phyloP scores from a whole-genome alignment of 2,888 invertebrate species.

The Tipula unca region DNA sequence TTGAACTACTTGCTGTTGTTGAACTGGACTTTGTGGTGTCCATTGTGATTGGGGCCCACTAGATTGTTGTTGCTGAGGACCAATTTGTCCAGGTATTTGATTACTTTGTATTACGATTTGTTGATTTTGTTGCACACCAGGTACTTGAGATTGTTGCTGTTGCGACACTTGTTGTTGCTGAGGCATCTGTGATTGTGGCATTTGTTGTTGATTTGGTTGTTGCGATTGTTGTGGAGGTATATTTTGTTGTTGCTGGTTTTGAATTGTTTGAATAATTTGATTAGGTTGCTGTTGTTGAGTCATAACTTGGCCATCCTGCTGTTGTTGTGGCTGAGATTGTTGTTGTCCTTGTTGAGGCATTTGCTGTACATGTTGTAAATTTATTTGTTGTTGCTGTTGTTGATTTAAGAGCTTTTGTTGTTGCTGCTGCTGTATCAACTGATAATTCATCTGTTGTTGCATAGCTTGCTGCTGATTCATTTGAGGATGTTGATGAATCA shows the following conservation, averaged over 20 bases:
- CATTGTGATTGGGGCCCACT: constrained; percentile 28
- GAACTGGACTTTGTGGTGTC: constrained; percentile 26
- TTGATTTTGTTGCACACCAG: constrained; percentile 28
- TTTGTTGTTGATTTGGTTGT: constrained; percentile 30
- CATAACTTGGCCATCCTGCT: constrained; percentile 28
- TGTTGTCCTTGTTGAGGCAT: constrained; percentile 35
- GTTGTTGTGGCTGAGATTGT: constrained; percentile 29
- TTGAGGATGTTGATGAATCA: constrained; percentile 30
- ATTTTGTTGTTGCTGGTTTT: constrained; percentile 22
- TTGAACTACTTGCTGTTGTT: constrained; percentile 42
- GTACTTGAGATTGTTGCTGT: constrained; percentile 45
- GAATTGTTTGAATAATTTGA: constrained; percentile 15
- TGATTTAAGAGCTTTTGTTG: constrained; percentile 18
- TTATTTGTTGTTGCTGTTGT: constrained; percentile 29
- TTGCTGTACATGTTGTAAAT: constrained; percentile 40
- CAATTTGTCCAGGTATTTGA: constrained; percentile 22
- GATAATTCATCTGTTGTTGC: constrained; percentile 29
- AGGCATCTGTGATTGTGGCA: constrained; percentile 24
- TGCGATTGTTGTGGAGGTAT: constrained; percentile 19
- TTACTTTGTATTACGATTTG: constrained; percentile 26
- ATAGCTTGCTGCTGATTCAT: constrained; percentile 33
- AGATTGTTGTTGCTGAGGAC: constrained; percentile 30
- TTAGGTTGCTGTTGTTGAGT: constrained; percentile 9
- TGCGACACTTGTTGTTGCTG: constrained; percentile 43
- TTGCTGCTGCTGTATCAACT: constrained; percentile 23